A percentile compares a stretch with the other conserved stretches of the same genome.
phyloP scores from a whole-genome alignment of 2,113 vertebrate species.

The Colaptes auratus region DNA sequence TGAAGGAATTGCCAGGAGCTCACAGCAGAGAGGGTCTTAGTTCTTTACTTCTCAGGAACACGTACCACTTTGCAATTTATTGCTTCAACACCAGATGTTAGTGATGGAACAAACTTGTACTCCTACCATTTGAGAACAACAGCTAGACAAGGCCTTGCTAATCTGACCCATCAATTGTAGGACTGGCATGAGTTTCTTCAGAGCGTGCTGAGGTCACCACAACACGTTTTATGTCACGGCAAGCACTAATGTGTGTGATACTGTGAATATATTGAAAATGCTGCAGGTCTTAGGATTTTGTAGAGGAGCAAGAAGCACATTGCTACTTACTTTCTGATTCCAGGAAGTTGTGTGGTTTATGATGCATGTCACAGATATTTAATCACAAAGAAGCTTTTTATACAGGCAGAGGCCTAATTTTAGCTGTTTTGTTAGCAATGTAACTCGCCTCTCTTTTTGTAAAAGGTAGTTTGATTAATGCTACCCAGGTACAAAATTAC shows the following conservation, averaged over 20 bases:
- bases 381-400: not conserved
- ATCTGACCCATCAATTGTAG: not conserved
- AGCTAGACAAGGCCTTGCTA: not conserved
- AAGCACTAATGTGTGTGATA: not conserved
- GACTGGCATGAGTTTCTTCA: not conserved
- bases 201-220: not conserved
- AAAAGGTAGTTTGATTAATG: not conserved
- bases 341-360: not conserved
- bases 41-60: not conserved
- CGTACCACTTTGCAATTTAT: not conserved
- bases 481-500: not conserved
- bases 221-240: not conserved
- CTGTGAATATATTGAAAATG: not conserved
- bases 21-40: not conserved
- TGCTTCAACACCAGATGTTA: fast-evolving
- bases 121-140: not conserved
- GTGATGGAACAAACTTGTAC: not conserved
- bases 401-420: not conserved
- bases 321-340: not conserved
- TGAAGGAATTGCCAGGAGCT: not conserved
- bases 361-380: not conserved
- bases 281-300: not conserved
- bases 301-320: fast-evolving
- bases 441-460: not conserved
- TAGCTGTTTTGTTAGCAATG: not conserved